Evolutionary conservation across 1,140 invertebrate genomes (phyloP).

Genomic region (Cydia pomonella): DNA sequence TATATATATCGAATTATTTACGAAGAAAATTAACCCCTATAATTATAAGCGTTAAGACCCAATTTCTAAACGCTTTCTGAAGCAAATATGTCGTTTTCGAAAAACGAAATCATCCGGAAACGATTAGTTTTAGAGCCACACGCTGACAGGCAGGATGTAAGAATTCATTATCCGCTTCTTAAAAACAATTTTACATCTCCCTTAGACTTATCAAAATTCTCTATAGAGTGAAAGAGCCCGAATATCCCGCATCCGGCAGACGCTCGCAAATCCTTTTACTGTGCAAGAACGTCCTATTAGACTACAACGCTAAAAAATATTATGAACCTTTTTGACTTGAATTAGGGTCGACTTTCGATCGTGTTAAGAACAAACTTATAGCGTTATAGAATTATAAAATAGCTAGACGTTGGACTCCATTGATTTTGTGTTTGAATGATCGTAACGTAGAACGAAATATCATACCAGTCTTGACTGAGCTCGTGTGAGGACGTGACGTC

Average conservation of each 20-base stretch:
- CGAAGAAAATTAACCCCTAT: not conserved
- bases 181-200: conserved; percentile 58
- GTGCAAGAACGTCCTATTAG: conserved; percentile 19
- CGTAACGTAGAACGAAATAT: conserved; percentile 21
- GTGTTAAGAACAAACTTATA: not conserved
- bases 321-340: not conserved
- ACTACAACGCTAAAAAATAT: not conserved
- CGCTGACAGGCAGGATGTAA: conserved; percentile 74
- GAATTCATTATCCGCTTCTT: conserved; percentile 74
- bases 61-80: conserved; percentile 8
- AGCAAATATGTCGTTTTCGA: conserved; percentile 45
- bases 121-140: conserved; percentile 76
- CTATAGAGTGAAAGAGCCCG: conserved; percentile 44
- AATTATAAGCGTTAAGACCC: conserved; percentile 37
- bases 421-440: conserved; percentile 25
- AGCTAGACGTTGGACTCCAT: not conserved
- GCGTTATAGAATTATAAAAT: not conserved
- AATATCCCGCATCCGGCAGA: conserved; percentile 57
- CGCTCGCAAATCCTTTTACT: conserved; percentile 50
- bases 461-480: conserved; percentile 5
- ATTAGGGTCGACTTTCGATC: not conserved
- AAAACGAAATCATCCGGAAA: conserved; percentile 54
- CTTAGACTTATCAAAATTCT: conserved; percentile 36
- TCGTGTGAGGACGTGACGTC: not conserved
- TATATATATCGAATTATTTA: not conserved